Conservation (phyloP, 2,888 invertebrate species). For the Cataglyphis albicans region DNA sequence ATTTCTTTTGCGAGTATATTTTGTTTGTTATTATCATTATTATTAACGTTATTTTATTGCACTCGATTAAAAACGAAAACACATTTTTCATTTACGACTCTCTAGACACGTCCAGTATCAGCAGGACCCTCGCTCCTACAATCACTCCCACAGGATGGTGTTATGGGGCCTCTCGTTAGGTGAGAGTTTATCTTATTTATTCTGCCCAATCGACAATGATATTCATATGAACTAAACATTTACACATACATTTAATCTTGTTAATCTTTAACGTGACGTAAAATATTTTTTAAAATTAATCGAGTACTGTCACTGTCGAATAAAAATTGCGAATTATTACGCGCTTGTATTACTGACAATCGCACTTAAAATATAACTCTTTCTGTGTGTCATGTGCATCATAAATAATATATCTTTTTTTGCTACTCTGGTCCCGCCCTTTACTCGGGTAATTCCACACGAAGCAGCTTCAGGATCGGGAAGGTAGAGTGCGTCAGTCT, state of each 20-base stretch:
- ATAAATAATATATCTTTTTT: constrained; percentile 72
- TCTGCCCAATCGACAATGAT: constrained; percentile 10
- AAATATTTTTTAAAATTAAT: neutral
- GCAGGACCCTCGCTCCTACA: constrained; percentile 88
- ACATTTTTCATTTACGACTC: constrained; percentile 56
- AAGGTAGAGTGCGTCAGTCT: constrained; percentile 91
- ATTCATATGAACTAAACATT: constrained; percentile 3
- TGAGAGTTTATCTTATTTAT: constrained; percentile 80
- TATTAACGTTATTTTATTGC: constrained; percentile 34
- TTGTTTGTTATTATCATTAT: constrained; percentile 27
- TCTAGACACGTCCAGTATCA: constrained; percentile 88
- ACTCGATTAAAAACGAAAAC: constrained; percentile 53
- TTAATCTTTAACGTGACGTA: constrained; percentile 18
- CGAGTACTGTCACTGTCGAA: neutral
- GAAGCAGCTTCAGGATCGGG: constrained; percentile 90
- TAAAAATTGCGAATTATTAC: constrained; percentile 19
- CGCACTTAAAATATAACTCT: constrained; percentile 6
- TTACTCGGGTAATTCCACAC: constrained; percentile 72
- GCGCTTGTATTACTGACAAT: constrained; percentile 2
- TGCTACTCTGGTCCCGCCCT: constrained; percentile 82
- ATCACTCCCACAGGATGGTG: constrained; percentile 86
- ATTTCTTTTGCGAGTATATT: constrained; percentile 11
- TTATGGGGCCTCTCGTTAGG: constrained; percentile 88
- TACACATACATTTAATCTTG: neutral
- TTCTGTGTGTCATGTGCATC: constrained; percentile 27